These are phyloP conservation scores for Natator depressus DNA, from an alignment of 2,113 vertebrate species.

Conservation along the genomic window DNA sequence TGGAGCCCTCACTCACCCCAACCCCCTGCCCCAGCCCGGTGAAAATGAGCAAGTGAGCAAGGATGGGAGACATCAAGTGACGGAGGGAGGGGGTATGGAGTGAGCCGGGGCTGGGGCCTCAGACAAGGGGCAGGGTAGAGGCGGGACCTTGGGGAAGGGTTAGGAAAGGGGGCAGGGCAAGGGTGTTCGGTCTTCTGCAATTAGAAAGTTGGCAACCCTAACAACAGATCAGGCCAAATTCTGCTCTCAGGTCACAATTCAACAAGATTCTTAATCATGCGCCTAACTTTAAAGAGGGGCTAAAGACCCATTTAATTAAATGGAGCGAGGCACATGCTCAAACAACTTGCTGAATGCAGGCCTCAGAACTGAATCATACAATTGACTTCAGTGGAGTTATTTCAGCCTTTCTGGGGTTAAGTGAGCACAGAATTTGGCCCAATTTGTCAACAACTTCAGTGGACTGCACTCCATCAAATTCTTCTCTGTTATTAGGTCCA, in stretches of 20 bases:
- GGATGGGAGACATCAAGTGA: too few relatives aligned
- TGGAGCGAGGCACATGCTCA: not conserved
- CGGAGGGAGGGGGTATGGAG: too few relatives aligned
- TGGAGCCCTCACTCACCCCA: too few relatives aligned
- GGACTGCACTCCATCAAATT: not conserved
- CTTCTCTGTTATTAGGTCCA: not conserved
- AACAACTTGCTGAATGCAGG: rapidly evolving
- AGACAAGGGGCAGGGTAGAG: too few relatives aligned
- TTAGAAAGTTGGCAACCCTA: not conserved
- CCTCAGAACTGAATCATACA: not conserved
- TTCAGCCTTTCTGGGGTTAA: not conserved
- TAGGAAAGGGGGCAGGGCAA: too few relatives aligned
- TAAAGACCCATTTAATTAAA: not conserved
- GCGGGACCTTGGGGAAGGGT: too few relatives aligned
- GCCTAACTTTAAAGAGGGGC: not conserved
- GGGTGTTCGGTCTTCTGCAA: too few relatives aligned
- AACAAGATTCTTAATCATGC: not conserved
- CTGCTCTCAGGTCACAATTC: not conserved
- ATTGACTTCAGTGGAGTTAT: not conserved
- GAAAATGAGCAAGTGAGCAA: too few relatives aligned
- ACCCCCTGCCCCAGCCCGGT: too few relatives aligned
- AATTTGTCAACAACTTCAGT: not conserved
- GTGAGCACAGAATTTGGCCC: not conserved
- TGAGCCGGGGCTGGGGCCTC: too few relatives aligned
- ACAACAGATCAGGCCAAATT: slow-evolving; percentile 22